phyloP scores from a whole-genome alignment of 2,797 vertebrate genomes.

The Rhodeus uyekii region DNA sequence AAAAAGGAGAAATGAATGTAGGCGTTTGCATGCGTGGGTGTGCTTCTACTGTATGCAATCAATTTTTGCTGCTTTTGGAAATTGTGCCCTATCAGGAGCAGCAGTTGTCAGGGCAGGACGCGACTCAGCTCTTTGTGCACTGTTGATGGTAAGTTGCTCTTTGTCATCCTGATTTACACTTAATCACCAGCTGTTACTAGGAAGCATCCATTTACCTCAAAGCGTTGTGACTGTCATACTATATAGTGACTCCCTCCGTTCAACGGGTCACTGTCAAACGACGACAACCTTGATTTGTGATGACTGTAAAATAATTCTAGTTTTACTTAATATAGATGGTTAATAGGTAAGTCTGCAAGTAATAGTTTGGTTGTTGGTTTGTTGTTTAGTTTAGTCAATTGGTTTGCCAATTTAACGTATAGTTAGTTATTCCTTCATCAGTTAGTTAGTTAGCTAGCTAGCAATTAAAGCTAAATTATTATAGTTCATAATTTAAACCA shows the following conservation, averaged over 20 bases:
- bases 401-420: not conserved
- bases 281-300: not conserved
- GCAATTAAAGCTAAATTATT: not conserved
- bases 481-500: not conserved
- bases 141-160: slow-evolving; percentile 25
- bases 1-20: slow-evolving; percentile 15
- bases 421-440: not conserved
- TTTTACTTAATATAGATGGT: not conserved
- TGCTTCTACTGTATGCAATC: slow-evolving; percentile 13
- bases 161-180: not conserved
- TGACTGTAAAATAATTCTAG: no score
- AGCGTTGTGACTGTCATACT: not conserved
- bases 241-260: not conserved
- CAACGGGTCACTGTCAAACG: slow-evolving; percentile 10
- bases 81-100: slow-evolving; percentile 46
- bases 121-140: slow-evolving; percentile 15
- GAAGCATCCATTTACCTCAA: not conserved
- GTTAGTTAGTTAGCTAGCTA: not conserved
- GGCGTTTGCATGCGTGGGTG: not conserved
- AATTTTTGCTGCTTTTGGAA: slow-evolving; percentile 45
- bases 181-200: slow-evolving; percentile 17
- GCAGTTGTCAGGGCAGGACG: slow-evolving; percentile 33
- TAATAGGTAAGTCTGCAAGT: no score
- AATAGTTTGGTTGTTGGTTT: not conserved
- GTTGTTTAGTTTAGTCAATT: not conserved